These are phyloP conservation scores for Vanessa tameamea DNA, from an alignment of 1,140 invertebrate genomes.

Conservation along the genomic window DNA sequence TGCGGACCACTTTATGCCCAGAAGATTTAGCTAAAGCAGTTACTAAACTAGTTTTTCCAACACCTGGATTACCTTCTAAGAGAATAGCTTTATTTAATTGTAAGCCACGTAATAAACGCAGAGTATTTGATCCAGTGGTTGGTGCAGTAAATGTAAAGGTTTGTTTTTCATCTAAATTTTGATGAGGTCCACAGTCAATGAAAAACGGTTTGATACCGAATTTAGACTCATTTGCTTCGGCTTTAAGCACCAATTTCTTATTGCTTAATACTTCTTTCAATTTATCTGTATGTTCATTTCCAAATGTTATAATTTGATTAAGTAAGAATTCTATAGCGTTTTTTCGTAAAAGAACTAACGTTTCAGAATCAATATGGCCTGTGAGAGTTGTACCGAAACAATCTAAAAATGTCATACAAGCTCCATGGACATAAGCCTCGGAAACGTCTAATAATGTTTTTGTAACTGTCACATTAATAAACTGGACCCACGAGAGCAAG, in stretches of 20 bases:
- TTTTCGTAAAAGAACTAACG: conserved; percentile 78
- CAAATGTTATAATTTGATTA: conserved; percentile 73
- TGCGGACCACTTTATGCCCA: conserved; percentile 91
- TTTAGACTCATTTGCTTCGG: conserved; percentile 53
- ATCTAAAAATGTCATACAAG: conserved; percentile 95
- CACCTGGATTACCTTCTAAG: conserved; percentile 98
- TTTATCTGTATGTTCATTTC: conserved; percentile 55
- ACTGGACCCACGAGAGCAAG: conserved; percentile 94
- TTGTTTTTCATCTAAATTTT: conserved; percentile 43
- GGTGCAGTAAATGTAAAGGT: conserved; percentile 90
- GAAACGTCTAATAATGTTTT: conserved; percentile 78
- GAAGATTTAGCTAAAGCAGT: conserved; percentile 93
- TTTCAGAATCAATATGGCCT: conserved; percentile 81
- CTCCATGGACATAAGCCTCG: conserved; percentile 92
- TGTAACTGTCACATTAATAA: conserved; percentile 87
- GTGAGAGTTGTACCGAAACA: conserved; percentile 89
- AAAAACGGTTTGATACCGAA: conserved; percentile 89
- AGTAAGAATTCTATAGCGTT: conserved; percentile 80
- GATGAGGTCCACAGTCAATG: conserved; percentile 80
- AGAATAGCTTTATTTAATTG: conserved; percentile 95
- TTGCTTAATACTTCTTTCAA: conserved; percentile 60
- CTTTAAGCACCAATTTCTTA: conserved; percentile 54
- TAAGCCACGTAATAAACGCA: conserved; percentile 92
- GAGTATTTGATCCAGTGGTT: conserved; percentile 91
- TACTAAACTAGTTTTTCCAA: conserved; percentile 98